phyloP scores from a whole-genome alignment of 2,797 vertebrate genomes.

The Myiotriccus ornatus region DNA sequence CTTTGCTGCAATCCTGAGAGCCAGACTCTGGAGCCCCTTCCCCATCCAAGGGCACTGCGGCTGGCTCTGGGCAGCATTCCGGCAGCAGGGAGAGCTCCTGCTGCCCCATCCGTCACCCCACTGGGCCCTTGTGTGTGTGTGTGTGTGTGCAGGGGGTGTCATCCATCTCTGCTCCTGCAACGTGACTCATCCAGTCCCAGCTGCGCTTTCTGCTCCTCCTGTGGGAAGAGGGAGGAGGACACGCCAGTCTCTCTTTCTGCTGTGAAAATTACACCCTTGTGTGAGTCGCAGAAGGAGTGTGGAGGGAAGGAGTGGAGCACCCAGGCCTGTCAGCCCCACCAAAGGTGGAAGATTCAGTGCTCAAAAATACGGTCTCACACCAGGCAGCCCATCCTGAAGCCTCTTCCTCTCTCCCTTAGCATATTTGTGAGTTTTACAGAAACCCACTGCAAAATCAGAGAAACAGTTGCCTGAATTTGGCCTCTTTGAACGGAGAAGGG shows the following conservation, averaged over 20 bases:
- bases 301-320: not conserved
- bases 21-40: not conserved
- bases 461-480: not conserved
- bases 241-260: not conserved
- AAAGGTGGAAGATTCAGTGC: not conserved
- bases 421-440: not conserved
- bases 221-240: conserved; percentile 11
- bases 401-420: not conserved
- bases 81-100: not conserved
- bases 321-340: not conserved
- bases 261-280: not conserved
- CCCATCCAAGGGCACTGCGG: not conserved
- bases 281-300: not conserved
- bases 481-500: not conserved
- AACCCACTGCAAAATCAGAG: not conserved
- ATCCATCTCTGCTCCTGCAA: not conserved
- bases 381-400: not conserved
- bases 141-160: not conserved
- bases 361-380: not conserved
- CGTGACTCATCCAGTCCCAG: conserved; percentile 51
- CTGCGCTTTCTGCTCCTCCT: conserved; percentile 3
- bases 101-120: not conserved
- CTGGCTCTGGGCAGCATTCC: not conserved
- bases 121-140: not conserved
- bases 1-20: not conserved